Base-by-base conservation (phyloP, 2,888 invertebrate genomes). In the Agrotis ipsilon region DNA sequence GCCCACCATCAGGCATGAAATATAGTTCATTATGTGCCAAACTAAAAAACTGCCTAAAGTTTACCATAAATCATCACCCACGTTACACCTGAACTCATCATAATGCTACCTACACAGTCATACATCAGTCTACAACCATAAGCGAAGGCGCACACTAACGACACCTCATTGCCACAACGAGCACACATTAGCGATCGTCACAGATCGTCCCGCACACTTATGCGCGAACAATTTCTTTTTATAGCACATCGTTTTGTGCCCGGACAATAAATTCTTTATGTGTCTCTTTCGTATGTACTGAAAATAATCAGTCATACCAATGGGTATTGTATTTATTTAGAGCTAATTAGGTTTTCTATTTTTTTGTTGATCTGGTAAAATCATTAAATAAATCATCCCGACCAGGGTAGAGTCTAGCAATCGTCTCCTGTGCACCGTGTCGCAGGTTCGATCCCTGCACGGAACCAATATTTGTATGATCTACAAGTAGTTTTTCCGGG, bases 251-350 rank as follows among this genome's bases (percentile, higher is more conserved):
- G 55, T 75, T 72, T 73, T 72, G 66, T 75, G 54, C 54, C 62
- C 64, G 57, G 61, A 58, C 71, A 68, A 84, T 82, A 81, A 71
- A 81, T 73, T 84, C 64, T 78, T 78, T 73, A 78, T 61, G 68
- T 51, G 72, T 82, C 70, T 75, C 62, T 39, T 39, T 39, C 70
- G 66, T 81, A 69, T 77, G 48, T 60, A 55, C 13, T 55, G 11
- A 39, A 5, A 9, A 11, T 11, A 39, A 39, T 39, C 39, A 39
- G 39, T 39, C 39, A 11, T 39, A 39, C 11, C 9, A 39, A 39
- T 39, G 39, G 39, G 39, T 39, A 9, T 39, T 39, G 39, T 11
- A 39, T 39, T n/a, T 80, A 66, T 77, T 81, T 68, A 64, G 66
- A 39, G 39, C 0, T 39, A 39, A 39, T 39, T 39, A 4, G 39